Conservation (phyloP, 1,140 invertebrate species). For the Panagrolaimus sp. region DNA sequence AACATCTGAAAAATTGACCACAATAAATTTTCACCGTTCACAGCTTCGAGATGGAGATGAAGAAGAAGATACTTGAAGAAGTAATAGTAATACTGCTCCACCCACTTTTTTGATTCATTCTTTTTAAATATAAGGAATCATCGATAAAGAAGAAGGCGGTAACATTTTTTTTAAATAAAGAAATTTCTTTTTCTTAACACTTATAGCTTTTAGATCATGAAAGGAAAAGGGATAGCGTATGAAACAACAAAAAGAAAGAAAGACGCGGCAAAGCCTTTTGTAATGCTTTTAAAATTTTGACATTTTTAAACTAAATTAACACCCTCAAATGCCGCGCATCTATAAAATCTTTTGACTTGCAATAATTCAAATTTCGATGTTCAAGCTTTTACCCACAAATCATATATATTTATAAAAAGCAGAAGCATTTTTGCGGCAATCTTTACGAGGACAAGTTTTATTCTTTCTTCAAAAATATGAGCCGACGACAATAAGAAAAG, state of each 20-base stretch:
- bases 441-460: neutral
- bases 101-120: neutral
- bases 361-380: conserved; percentile 3
- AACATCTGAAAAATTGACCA: conserved; percentile 13
- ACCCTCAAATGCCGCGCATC: conserved; percentile 1
- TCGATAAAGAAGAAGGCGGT: too few species aligned
- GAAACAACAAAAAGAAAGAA: too few species aligned
- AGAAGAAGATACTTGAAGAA: neutral
- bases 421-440: neutral
- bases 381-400: conserved; percentile 1
- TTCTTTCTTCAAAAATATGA: neutral
- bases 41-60: neutral
- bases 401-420: neutral
- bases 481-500: neutral
- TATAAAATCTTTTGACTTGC: neutral
- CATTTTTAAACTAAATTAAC: conserved; percentile 2
- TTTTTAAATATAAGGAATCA: too few species aligned
- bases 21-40: conserved; percentile 8
- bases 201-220: too few species aligned
- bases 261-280: too few species aligned
- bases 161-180: too few species aligned
- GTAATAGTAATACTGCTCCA: neutral
- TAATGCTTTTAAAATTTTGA: too few species aligned
- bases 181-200: too few species aligned
- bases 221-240: too few species aligned